Conservation (phyloP, 2,113 vertebrate species). For the Odobenus rosmarus region DNA sequence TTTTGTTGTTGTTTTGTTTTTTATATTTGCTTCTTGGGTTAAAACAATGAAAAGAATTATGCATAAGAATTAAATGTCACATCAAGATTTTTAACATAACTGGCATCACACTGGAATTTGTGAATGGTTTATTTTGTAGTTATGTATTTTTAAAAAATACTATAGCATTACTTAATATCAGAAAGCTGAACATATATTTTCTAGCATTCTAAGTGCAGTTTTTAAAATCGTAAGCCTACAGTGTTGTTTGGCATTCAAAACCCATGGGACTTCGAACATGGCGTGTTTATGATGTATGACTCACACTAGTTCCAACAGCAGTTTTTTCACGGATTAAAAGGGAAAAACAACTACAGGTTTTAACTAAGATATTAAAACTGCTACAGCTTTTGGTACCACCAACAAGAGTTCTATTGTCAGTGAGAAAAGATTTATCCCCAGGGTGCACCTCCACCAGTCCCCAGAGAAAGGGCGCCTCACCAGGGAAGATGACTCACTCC, state of each 20-base stretch:
- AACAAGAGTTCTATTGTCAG: constrained; percentile 65
- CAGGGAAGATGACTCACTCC: background rate
- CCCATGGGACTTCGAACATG: constrained; percentile 47
- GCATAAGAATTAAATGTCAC: constrained; percentile 54
- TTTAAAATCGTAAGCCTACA: constrained; percentile 40
- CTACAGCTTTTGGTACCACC: constrained; percentile 23
- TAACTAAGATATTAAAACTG: constrained; percentile 72
- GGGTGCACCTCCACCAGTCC: fast-evolving
- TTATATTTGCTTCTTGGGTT: constrained; percentile 18
- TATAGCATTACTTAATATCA: constrained; percentile 53
- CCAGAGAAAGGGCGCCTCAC: background rate
- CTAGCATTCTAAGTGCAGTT: constrained; percentile 57
- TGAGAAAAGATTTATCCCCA: background rate
- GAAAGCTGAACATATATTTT: constrained; percentile 66
- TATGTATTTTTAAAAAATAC: constrained; percentile 48
- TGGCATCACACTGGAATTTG: constrained; percentile 72
- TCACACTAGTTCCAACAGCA: constrained; percentile 60
- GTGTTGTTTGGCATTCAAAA: constrained; percentile 52
- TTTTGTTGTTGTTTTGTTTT: background rate
- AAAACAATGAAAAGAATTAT: constrained; percentile 56
- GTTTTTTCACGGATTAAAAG: constrained; percentile 66
- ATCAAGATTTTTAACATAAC: constrained; percentile 68
- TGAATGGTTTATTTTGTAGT: constrained; percentile 76
- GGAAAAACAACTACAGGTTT: constrained; percentile 56
- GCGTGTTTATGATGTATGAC: constrained; percentile 74